A percentile compares a stretch with the other conserved stretches of the same genome.
Evolutionary conservation across 2,797 vertebrate species (phyloP).

Genomic region (Pseudochaenichthys georgianus): DNA sequence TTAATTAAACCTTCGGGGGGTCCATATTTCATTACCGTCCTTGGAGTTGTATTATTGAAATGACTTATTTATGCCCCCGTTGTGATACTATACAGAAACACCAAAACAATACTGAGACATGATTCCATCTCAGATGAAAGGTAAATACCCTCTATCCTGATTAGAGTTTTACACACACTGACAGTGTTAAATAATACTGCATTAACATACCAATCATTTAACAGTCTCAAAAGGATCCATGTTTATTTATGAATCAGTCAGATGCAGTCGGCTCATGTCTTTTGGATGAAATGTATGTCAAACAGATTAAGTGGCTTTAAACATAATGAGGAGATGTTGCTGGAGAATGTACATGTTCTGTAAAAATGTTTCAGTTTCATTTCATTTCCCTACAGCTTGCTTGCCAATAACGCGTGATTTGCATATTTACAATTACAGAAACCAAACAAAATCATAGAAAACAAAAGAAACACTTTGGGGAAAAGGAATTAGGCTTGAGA

Average conservation of each 20-base stretch:
- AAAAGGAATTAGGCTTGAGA: too few relatives aligned
- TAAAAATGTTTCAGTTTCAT: too few relatives aligned
- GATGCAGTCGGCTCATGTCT: background rate
- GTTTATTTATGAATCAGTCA: background rate
- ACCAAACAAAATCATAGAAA: too few relatives aligned
- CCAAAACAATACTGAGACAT: background rate
- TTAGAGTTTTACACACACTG: background rate
- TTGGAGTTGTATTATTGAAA: background rate
- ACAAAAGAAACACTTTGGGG: too few relatives aligned
- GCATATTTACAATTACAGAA: too few relatives aligned
- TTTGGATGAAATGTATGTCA: background rate
- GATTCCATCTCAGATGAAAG: background rate
- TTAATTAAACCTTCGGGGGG: conserved; percentile 14
- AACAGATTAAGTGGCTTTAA: background rate
- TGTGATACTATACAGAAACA: background rate
- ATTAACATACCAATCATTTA: conserved; percentile 7
- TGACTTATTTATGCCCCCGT: background rate
- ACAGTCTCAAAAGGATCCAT: background rate
- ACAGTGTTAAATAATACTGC: background rate
- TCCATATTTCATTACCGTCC: background rate
- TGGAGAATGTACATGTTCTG: too few relatives aligned
- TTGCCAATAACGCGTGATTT: too few relatives aligned
- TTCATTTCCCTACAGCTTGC: too few relatives aligned
- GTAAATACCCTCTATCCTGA: background rate
- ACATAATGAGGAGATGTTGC: too few relatives aligned